Evolutionary conservation across 2,113 vertebrate species (phyloP).

Genomic region (Camelus bactrianus): DNA sequence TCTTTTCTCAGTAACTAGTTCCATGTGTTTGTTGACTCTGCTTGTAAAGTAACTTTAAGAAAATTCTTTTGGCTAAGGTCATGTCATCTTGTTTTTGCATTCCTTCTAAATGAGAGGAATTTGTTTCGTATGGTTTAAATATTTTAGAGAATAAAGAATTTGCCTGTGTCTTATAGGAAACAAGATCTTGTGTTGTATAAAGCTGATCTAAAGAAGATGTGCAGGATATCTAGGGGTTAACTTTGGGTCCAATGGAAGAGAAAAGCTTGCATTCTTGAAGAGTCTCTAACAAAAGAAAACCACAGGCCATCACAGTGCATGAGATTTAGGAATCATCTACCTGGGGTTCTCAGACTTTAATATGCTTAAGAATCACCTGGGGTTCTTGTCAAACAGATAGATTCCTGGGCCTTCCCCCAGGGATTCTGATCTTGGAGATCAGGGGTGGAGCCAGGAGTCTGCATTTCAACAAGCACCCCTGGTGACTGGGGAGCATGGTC

Average conservation of each 20-base stretch:
- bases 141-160: constrained; percentile 80
- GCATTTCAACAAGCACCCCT: neutral
- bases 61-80: constrained; percentile 80
- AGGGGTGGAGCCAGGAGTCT: neutral
- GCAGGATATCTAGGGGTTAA: constrained; percentile 34
- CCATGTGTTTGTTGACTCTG: constrained; percentile 80
- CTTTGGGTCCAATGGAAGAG: neutral
- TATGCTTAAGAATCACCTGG: neutral
- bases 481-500: neutral
- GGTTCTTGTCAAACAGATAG: neutral
- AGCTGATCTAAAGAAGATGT: constrained; percentile 71
- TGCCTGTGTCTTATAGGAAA: constrained; percentile 72
- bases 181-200: constrained; percentile 68
- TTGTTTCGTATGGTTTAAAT: constrained; percentile 77
- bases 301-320: neutral
- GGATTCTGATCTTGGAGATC: neutral
- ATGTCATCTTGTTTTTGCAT: constrained; percentile 84
- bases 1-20: constrained; percentile 80
- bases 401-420: neutral
- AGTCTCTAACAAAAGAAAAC: neutral
- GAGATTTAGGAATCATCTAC: neutral
- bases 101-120: constrained; percentile 81
- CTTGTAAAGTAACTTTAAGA: constrained; percentile 78
- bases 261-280: constrained; percentile 7
- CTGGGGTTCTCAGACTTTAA: neutral